Base-by-base conservation (phyloP, 1,140 invertebrate genomes). In the Tetragnatha versicolor region DNA sequence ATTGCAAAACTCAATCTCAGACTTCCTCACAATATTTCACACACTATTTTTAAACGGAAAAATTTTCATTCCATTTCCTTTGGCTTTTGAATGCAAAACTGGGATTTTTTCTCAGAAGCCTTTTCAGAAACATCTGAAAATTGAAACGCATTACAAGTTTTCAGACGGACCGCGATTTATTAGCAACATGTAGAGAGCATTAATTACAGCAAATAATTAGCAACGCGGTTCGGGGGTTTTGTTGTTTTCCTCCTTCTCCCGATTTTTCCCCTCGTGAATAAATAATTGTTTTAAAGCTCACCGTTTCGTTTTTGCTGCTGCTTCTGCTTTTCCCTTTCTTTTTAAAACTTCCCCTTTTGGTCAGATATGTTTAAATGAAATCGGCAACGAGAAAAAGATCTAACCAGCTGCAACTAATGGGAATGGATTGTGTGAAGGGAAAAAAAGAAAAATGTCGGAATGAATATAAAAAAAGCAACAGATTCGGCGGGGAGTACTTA, bases 171-270 rank as follows among this genome's bases (percentile, higher is more conserved):
- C 20, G 27, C 25, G 27, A 72, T 72, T 72, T 72, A 72, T 72
- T 72, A 72, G 69, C 37, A 39, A 45, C 53, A 39, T 51, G 35
- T 37, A 72, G 10, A 72, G 47, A 53, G 69, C 69, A 72, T 72
- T 72, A 72, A 72, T 72, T 72, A 72, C 29, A 31, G 22, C 35
- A 72, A 72, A 72, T 72, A 72, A 72, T 72, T 72, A 72, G 53
- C 35, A 42, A 27, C 53, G 4, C 14, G 17, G 37, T n/a, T 20
- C 51, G n/a, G 9, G 33, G 55, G 27, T 70, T 70, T 53, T 39
- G 55, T 70, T 70, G n/a, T 70, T 70, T 37, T 10, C 14, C 20
- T 72, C 37, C 37, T 14, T 31, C 20, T 31, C 14, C 35, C 39
- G 47, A 55, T 31, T 53, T 60, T 35, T 27, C 25, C n/a, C n/a